Evolutionary conservation across 2,888 invertebrate species (phyloP), one percentile per base, ranked within the genome.

Genomic region (Cosmopolites sordidus): DNA sequence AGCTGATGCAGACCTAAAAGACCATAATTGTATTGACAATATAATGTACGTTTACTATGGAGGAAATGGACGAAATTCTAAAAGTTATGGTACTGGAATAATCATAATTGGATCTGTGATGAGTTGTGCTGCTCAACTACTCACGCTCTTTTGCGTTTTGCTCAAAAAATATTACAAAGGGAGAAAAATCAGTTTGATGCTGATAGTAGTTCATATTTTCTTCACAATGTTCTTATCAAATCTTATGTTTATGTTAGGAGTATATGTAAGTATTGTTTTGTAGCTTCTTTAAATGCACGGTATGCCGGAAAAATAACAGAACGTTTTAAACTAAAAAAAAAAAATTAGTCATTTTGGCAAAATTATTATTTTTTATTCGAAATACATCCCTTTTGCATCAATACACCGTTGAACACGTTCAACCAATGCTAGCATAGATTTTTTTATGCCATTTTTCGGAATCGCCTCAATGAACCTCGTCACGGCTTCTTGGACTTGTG

Each of bases 11-110:
- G 84, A 85, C 67, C 72, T 86, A 2, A 80, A 81, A 60, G 84
- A 84, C 59, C 84, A 84, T 63, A 84, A 85, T 62, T 80, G 83
- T 37, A 87, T 87, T 46, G 86, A 86, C 64, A 85, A 84, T 64
- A 81, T 86, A 42, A 84, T 85, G 68, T 86, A 86, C 65, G 77
- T 86, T 33, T 86, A 86, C 62, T 85, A 84, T 75, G 81, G 76
- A 68, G 80, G 72, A 67, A 79, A 68, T 71, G 76, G 59, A 66
- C 76, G 61, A 65, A 78, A 62, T 72, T 75, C 59, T 69, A 79
- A 69, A 73, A 79, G 78, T 73, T 79, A 73, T 73, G 78, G 82
- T 1, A 69, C 72, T 14, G 74, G 75, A 62, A 73, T 78, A 17
- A 71, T 78, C 30, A 55, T 58, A 15, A 71, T 77, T 42, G 78